phyloP scores from a whole-genome alignment of 2,888 invertebrate genomes.

The Anorthoa munda region DNA sequence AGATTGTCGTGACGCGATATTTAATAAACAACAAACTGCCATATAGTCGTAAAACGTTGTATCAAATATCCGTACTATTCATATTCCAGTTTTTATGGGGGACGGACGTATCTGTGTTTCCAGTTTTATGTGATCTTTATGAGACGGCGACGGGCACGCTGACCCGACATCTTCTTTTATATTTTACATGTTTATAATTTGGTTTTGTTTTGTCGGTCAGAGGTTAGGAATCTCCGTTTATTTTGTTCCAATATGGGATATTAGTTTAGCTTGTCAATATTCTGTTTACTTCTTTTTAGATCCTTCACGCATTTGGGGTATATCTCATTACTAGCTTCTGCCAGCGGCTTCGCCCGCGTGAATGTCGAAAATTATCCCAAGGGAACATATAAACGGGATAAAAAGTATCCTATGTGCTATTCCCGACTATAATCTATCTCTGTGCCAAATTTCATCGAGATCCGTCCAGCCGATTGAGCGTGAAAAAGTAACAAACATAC shows the following conservation, averaged over 20 bases:
- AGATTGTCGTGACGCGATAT: slow-evolving; percentile 64
- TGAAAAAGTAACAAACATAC: no score
- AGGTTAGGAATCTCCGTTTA: slow-evolving; percentile 22
- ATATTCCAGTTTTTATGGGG: slow-evolving; percentile 85
- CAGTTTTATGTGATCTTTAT: slow-evolving; percentile 86
- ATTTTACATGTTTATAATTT: slow-evolving; percentile 79
- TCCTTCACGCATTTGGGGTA: neutral
- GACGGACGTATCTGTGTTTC: slow-evolving; percentile 84
- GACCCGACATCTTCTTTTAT: slow-evolving; percentile 73
- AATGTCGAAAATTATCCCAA: no score
- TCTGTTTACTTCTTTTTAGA: neutral
- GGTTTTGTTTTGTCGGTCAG: slow-evolving; percentile 72
- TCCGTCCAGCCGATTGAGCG: no score
- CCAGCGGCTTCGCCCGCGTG: no score
- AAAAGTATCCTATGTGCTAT: no score
- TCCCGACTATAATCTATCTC: no score
- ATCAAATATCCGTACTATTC: slow-evolving; percentile 85
- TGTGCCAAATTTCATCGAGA: no score
- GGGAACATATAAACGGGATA: no score
- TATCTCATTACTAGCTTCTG: no score
- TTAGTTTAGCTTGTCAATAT: slow-evolving; percentile 15
- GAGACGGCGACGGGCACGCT: slow-evolving; percentile 75
- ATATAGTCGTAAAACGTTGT: slow-evolving; percentile 82
- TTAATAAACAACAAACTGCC: slow-evolving; percentile 82
- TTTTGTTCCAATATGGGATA: slow-evolving; percentile 13